Base-by-base conservation (phyloP, 2,888 invertebrate genomes). In the Penaeus monodon region DNA sequence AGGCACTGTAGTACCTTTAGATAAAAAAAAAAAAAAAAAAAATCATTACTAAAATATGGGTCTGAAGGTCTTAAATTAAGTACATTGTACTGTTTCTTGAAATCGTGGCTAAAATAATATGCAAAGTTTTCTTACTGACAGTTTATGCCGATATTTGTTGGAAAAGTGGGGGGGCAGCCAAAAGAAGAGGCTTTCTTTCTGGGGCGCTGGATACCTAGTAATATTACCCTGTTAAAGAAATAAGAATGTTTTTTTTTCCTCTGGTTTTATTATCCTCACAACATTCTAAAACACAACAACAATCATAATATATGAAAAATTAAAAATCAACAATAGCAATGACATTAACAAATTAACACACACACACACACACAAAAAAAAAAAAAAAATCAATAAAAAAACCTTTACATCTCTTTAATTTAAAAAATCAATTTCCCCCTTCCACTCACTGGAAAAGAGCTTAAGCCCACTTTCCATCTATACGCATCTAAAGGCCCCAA, bases 71-170 rank as follows among this genome's bases (percentile, higher is more conserved):
- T 57, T 57, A 10, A 57, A 57, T 57, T 3, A 57, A 57, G 2
- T 49, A 1, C 14, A 14, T 14, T 17, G 57, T 17, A 17, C 17
- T 57, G 17, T 57, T 20, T 57, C 57, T 17, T 17, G 17, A 14
- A 57, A 57, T 17, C 3, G 17, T 14, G 17, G 10, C 57, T 57
- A 4, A 14, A 17, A 57, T 14, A 57, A 57, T 57, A 57, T 57
- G 93, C 93, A 91, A 38, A 90, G 89, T 86, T 22, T 2, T 68
- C 90, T 84, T 70, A 90, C 91, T n/a, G 88, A 94, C n/a, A 7
- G 91, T 94, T 94, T 90, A 94, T 94, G 29, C 94, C 94, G 93
- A n/a, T 6, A 94, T 90, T 91, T 94, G 94, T 91, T 94, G 94
- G n/a, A 94, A 93, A 74, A 93, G 91, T 90, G 64, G 94, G 91